Conservation (phyloP, 2,113 vertebrate species). For the Natator depressus region DNA sequence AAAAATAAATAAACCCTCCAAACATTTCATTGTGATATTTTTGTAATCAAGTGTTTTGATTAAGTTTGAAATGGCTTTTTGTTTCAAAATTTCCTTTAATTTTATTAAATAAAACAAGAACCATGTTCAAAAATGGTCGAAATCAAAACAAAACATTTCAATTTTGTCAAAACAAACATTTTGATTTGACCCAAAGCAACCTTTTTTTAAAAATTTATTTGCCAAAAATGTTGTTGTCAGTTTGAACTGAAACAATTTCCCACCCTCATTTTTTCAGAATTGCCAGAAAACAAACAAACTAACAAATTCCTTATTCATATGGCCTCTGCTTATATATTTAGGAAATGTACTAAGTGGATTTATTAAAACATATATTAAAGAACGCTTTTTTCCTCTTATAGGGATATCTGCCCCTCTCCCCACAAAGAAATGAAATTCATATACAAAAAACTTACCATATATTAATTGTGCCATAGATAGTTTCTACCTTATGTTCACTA, state of each 20-base stretch:
- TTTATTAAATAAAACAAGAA: background rate
- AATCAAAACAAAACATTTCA: background rate
- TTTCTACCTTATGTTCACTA: background rate
- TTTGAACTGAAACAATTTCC: background rate
- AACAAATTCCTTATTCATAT: background rate
- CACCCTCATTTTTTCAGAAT: background rate
- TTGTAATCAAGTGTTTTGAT: background rate
- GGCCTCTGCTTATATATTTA: background rate
- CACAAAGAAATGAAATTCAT: background rate
- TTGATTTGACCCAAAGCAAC: background rate
- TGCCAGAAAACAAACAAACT: background rate
- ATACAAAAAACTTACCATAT: background rate
- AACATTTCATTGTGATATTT: background rate
- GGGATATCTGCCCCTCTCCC: background rate
- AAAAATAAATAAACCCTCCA: background rate
- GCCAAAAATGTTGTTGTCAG: background rate
- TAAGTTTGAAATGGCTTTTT: background rate
- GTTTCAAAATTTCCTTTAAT: too few species aligned
- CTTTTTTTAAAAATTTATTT: background rate
- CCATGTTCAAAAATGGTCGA: background rate
- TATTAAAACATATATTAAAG: background rate
- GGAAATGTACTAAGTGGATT: background rate
- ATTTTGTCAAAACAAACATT: background rate
- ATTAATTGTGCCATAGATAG: background rate
- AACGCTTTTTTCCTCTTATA: conserved; percentile 33